Conservation (phyloP, 1,140 invertebrate species). For the Drosophila parabipectinata region DNA sequence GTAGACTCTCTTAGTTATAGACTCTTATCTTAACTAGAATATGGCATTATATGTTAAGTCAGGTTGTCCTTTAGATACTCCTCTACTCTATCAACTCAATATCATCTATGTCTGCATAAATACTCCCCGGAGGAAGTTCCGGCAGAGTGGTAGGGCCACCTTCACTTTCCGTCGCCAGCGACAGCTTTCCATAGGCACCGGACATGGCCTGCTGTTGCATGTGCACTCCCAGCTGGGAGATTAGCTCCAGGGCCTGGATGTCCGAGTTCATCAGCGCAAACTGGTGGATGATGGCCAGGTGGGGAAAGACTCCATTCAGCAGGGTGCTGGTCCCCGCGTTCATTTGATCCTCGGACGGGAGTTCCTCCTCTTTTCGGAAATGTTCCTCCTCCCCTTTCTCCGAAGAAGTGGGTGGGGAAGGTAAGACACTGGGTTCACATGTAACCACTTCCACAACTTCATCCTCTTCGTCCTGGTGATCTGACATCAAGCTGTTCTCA, state of each 20-base stretch:
- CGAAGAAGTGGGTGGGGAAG: constrained; percentile 43
- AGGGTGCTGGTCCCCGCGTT: constrained; percentile 69
- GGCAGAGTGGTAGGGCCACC: not conserved
- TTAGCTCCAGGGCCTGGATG: constrained; percentile 72
- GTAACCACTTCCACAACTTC: constrained; percentile 61
- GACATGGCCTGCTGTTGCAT: constrained; percentile 74
- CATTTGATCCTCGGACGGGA: constrained; percentile 30
- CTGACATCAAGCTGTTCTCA: constrained; percentile 71
- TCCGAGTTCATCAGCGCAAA: constrained; percentile 78
- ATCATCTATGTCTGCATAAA: constrained; percentile 78
- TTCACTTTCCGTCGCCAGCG: constrained; percentile 47
- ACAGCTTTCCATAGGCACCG: constrained; percentile 61
- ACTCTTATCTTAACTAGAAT: not conserved
- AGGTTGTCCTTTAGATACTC: constrained; percentile 16
- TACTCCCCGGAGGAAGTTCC: constrained; percentile 61
- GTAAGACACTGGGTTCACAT: constrained; percentile 60
- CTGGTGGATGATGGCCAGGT: constrained; percentile 76
- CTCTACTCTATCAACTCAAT: constrained; percentile 76
- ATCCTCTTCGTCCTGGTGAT: constrained; percentile 49
- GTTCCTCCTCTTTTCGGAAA: not conserved
- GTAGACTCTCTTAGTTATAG: too few relatives aligned
- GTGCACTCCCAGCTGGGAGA: constrained; percentile 77
- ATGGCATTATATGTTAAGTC: constrained; percentile 7
- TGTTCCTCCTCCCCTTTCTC: constrained; percentile 22
- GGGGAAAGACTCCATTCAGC: constrained; percentile 71